Conservation (phyloP, 2,888 invertebrate species). For the Dexiosoma caninum region DNA sequence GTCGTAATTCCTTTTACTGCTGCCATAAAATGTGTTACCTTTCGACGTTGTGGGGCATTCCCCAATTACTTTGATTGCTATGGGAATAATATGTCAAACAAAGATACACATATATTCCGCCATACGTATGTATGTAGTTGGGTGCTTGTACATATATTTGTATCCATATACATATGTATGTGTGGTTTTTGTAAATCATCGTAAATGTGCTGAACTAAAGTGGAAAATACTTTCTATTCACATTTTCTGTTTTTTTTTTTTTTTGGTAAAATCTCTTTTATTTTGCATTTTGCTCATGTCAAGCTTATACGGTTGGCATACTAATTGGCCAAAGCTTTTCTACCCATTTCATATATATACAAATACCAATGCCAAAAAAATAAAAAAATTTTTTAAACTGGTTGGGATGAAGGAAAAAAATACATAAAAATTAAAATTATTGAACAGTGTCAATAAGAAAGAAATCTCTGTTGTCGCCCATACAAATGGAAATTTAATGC, state of each 20-base stretch:
- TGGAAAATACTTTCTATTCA: constrained; percentile 45
- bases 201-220: not conserved
- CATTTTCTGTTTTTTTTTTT: no score
- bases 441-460: constrained; percentile 35
- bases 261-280: not conserved
- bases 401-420: not conserved
- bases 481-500: constrained; percentile 61
- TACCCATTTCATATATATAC: not conserved
- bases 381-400: no score
- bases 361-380: not conserved
- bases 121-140: no score
- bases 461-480: constrained; percentile 40
- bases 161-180: not conserved
- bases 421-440: not conserved
- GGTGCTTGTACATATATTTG: no score
- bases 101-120: not conserved
- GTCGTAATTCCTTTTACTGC: not conserved
- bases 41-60: constrained; percentile 43
- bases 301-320: constrained; percentile 42
- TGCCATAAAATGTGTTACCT: not conserved
- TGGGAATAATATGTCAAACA: constrained; percentile 62
- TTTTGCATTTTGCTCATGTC: constrained; percentile 44
- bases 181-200: not conserved
- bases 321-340: constrained; percentile 38
- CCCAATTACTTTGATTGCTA: constrained; percentile 62